Evolutionary conservation across 1,140 invertebrate species (phyloP), one percentile per base, ranked within the genome.

Genomic region (Solenopsis fugax): DNA sequence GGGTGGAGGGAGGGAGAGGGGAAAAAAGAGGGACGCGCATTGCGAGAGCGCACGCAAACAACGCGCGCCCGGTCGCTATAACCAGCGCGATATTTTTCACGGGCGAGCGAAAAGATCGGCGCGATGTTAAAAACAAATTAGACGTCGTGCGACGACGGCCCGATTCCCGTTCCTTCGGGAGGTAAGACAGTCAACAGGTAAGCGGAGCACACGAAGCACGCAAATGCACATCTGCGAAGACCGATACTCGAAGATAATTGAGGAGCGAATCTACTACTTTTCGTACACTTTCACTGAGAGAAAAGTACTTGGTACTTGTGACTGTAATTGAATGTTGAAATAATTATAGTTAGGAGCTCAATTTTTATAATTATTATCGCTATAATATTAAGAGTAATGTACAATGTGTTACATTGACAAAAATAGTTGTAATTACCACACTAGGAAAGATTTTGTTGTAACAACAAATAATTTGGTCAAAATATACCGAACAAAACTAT

Each of bases 61-160:
- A 58, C 52, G 54, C 76, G 41, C 41, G 41, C 21, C 41, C 21
- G 54, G 54, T 13, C 56, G 52, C 12, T 84, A 41, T 41, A 84
- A 84, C 54, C 80, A 48, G 67, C 54, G 54, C 41, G 69, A 84
- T 84, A 84, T 88, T 69, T 69, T 88, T 52, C 45, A 41, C 48
- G 18, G 45, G 80, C 34, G 16, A 50, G 16, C 50, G n/a, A 67
- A 65, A 67, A 41, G 52, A 62, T 48, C 9, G n/a, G 24, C 45
- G 56, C 58, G 16, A 24, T 64, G 41, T 69, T 69, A n/a, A 69
- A 62, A 60, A 69, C 34, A 50, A 60, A 75, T 48, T 65, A 34
- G 16, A 56, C 16, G 64, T 13, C n/a, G n/a, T 1, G 48, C 72
- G 62, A 21, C 34, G 34, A 24, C 50, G 9, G 48, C 54, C 13